Evolutionary conservation across 2,888 invertebrate genomes (phyloP), one percentile per base, ranked within the genome.

Genomic region (Mythimna ferrago): DNA sequence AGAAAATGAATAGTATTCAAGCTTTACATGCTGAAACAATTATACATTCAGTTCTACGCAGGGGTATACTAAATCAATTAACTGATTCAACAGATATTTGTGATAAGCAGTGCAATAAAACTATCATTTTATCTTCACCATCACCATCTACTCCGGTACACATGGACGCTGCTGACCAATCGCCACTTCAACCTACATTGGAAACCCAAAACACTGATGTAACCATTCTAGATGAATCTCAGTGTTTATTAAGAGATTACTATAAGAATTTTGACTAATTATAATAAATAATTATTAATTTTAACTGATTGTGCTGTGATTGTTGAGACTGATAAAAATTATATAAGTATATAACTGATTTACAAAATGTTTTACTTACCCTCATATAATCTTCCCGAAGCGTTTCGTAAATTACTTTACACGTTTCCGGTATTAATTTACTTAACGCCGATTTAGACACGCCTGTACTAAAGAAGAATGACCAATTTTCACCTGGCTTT

Each of bases 401-500:
- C 48, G 54, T 61, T 66, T 77, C 63, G 69, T 73, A 72, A 71
- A 72, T 73, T 71, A 66, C 80, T 69, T 53, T 54, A 80, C 76
- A 80, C 48, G 80, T 80, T 78, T 80, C 80, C 65, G 77, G 77
- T 67, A 78, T 80, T 62, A 77, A 71, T 64, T 64, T 64, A 57
- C 69, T 58, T 66, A 80, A 62, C 41, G 71, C 63, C 54, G 62
- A 71, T 71, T 71, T 65, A 71, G 72, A 68, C 41, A 71, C 41
- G 66, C 67, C 62, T 62, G 65, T 74, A 61, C 61, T 63, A 63
- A 65, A 67, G n/a, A n/a, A n/a, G n/a, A n/a, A n/a, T n/a, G n/a
- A n/a, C n/a, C n/a, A n/a, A n/a, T n/a, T n/a, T n/a, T n/a, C n/a
- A n/a, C n/a, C n/a, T n/a, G n/a, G n/a, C n/a, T n/a, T n/a, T n/a